A percentile compares a stretch with the other conserved stretches of the same genome.
phyloP scores from a whole-genome alignment of 53 echinoderm and acorn worm genomes.

The Mesocentrotus franciscanus region DNA sequence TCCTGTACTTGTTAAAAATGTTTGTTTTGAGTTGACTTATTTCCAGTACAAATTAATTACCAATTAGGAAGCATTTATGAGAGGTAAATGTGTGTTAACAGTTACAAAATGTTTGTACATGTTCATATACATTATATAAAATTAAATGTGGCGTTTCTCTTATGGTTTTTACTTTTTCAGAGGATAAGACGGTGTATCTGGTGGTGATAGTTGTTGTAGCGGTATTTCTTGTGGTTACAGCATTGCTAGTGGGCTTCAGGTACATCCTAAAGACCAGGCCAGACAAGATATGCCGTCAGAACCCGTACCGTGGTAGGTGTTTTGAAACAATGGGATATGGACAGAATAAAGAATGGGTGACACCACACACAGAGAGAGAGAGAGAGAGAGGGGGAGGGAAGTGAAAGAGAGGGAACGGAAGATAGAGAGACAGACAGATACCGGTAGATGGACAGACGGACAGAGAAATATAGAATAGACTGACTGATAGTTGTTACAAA shows the following conservation, averaged over 20 bases:
- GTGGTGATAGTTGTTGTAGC: background rate
- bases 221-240: background rate
- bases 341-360: background rate
- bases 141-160: background rate
- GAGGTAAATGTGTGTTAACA: background rate
- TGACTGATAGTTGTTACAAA: background rate
- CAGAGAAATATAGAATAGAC: background rate
- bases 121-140: background rate
- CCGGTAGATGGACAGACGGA: background rate
- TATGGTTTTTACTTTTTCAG: background rate
- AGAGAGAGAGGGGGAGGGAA: background rate
- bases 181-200: background rate
- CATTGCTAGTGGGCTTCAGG: background rate
- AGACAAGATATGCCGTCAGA: background rate
- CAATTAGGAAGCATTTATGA: background rate
- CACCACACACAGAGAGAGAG: too few species aligned
- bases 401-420: background rate
- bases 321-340: too few species aligned
- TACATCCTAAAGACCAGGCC: background rate
- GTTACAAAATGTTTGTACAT: background rate
- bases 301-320: conserved; percentile 7
- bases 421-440: background rate
- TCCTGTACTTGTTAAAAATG: too few species aligned
- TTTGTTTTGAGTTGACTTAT: too few species aligned
- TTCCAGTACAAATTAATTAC: background rate